Conservation (phyloP, 1,140 invertebrate genomes). For the Caerostris darwini region DNA sequence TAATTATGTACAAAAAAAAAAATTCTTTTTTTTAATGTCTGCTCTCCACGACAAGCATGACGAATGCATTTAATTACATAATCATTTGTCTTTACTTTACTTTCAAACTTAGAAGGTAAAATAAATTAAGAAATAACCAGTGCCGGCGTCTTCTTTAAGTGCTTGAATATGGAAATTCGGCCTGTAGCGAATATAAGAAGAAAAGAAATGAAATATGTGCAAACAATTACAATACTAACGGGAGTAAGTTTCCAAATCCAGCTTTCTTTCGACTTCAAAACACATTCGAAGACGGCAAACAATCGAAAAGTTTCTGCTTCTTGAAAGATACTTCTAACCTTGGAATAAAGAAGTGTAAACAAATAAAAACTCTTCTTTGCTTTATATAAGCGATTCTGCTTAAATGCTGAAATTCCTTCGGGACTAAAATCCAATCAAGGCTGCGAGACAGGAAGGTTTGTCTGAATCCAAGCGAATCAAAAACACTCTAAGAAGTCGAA, state of each 20-base stretch:
- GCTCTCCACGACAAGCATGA: too few relatives aligned
- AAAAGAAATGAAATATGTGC: background rate
- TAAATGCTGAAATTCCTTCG: conserved; percentile 44
- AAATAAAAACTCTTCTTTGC: background rate
- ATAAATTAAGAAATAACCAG: background rate
- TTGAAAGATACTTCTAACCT: background rate
- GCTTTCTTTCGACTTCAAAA: conserved; percentile 14
- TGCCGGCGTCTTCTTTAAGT: background rate
- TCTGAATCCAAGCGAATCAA: conserved; percentile 48
- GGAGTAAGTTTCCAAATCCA: conserved; percentile 1
- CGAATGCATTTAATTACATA: background rate
- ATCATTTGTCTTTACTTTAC: background rate
- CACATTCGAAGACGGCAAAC: background rate
- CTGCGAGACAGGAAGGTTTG: background rate
- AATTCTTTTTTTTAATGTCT: too few relatives aligned
- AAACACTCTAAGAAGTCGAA: conserved; percentile 46
- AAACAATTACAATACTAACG: background rate
- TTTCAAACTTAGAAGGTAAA: background rate
- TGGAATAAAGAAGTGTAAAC: background rate
- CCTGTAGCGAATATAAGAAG: background rate
- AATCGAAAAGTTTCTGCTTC: conserved; percentile 22
- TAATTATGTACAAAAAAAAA: too few relatives aligned
- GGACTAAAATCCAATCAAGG: conserved; percentile 72
- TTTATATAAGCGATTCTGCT: conserved; percentile 31
- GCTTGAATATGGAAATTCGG: conserved; percentile 34